These are phyloP conservation scores for Lophotriccus pileatus DNA, from an alignment of 2,797 vertebrate species.

Conservation along the genomic window DNA sequence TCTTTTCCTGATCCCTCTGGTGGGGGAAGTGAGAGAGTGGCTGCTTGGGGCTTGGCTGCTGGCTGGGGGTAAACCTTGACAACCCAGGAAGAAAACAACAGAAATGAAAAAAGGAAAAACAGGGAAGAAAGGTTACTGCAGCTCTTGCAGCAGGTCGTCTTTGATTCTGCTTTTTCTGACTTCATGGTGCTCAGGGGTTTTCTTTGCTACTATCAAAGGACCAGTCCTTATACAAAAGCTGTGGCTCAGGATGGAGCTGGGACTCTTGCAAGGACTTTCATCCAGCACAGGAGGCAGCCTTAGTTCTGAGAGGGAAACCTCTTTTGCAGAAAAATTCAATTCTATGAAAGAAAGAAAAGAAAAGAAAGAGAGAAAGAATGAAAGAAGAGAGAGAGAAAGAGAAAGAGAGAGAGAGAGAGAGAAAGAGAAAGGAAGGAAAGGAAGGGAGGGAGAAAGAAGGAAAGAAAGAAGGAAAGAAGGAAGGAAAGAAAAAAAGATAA, in stretches of 20 bases:
- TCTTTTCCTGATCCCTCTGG: background rate
- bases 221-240: background rate
- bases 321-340: background rate
- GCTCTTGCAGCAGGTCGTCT: background rate
- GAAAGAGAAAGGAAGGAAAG: background rate
- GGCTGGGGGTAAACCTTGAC: background rate
- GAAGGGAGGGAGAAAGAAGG: rapidly evolving
- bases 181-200: background rate
- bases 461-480: rapidly evolving
- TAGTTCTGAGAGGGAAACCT: background rate
- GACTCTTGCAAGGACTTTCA: slow-evolving; percentile 11
- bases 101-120: background rate
- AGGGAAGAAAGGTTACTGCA: background rate
- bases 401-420: too few relatives aligned
- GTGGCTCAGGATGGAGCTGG: background rate
- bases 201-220: slow-evolving; percentile 21
- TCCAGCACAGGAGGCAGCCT: slow-evolving; percentile 14
- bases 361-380: background rate
- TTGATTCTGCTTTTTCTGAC: background rate
- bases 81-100: background rate
- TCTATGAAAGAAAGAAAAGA: background rate
- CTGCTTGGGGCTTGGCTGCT: background rate
- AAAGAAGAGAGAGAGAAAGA: too few relatives aligned
- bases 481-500: background rate
- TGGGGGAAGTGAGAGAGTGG: background rate